Base-by-base conservation (phyloP, 2,888 invertebrate species). In the Buathra laborator region DNA sequence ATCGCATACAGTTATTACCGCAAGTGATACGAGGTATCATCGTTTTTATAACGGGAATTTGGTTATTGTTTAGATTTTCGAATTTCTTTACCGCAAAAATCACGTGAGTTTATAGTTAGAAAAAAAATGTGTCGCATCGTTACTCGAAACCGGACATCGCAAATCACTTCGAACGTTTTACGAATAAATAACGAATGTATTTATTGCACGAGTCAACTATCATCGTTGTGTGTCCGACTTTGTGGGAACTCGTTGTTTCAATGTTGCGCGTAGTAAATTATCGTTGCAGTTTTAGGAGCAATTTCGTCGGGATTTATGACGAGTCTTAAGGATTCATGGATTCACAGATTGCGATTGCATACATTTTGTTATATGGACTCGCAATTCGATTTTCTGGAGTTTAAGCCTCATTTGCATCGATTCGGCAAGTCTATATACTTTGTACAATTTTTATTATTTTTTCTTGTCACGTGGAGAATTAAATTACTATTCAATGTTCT, bases 281-380 rank as follows among this genome's bases (percentile, higher is more conserved):
- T 70, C 72, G 67, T 67, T 37, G 56, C 48, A 32, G 9, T 68
- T 64, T 67, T 16, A 24, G n/a, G 44, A 19, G 32, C 64, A 37
- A 76, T 77, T 59, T 71, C 76, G 67, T 68, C 64, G 24, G 29
- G 51, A 81, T 83, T 72, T 81, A 85, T 75, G 68, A 24, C 56
- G 56, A 44, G 59, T 68, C 12, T 66, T 46, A 72, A 82, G 68
- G 67, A 85, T 85, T 87, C 77, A 82, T 84, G 68, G 80, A 82
- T 84, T 82, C 66, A 24, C 46, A 24, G 48, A 29, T 46, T 48
- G 12, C 37, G 32, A 74, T 44, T 70, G 70, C 76, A 37, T 56
- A 44, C 48, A 48, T 46, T 7, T 12, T 53, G 24, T 66, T 66
- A 37, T 43, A 24, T 32, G 75, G 51, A 56, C 64, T 71, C 48